Base-by-base conservation (phyloP, 2,113 vertebrate genomes). In the Toxotes jaculatrix region DNA sequence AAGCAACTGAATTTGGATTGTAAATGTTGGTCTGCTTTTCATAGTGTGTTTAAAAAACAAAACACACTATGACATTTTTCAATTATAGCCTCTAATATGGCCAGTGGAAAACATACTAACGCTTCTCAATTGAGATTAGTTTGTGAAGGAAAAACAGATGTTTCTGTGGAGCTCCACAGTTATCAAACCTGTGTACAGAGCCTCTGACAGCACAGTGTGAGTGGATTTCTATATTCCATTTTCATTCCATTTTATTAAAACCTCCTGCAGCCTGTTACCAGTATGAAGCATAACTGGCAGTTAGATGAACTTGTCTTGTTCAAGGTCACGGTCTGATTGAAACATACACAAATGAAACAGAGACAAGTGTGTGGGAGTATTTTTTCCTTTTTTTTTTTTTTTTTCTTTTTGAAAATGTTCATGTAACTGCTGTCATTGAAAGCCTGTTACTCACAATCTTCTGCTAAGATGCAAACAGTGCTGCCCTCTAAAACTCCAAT, bases 1-100 rank as follows among this genome's bases (percentile, higher is more conserved):
- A 64, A 65, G 76, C 19, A 38, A 11, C 23, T 72, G 88, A 4
- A 66, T 87, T 82, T 89, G 73, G 72, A 82, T 75, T 70, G 57
- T 81, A 83, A 86, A 82, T 80, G 63, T 34, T 38, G 0, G 2
- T 32, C 71, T 23, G 53, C 27, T 69, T 62, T 60, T 72, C 43
- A 31, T 34, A 16, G 8, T 69, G 38, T 31, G 8, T 72, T 27
- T 49, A 36, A 27, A 27, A 27, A 27, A 27, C 27, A 27, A 27
- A 27, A 27, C 27, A 27, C 27, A 27, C 27, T 27, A 27, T 27
- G 27, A 27, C 27, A 27, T 27, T 27, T 27, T 27, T 27, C 1
- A 11, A 68, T 63, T 36, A 32, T 5, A 62, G 16, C 34, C 19
- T 60, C 17, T 68, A 32, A 57, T 43, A 12, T 38, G 27, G 17